These are phyloP conservation scores for Celastrina argiolus DNA, from an alignment of 2,888 invertebrate species.

Conservation along the genomic window DNA sequence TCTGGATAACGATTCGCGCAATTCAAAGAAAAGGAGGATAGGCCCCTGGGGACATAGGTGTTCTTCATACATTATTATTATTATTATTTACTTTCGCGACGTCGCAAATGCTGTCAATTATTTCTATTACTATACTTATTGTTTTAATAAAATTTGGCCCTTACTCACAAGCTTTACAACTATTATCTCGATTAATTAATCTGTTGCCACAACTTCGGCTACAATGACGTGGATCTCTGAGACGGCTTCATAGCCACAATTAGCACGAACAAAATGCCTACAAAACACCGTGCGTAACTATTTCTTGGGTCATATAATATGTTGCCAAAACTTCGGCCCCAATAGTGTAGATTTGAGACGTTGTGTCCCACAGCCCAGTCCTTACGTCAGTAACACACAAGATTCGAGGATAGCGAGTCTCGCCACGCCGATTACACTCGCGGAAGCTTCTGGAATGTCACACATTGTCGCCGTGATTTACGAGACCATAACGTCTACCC, in stretches of 20 bases:
- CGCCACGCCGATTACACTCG: conserved; percentile 15
- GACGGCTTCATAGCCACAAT: no score
- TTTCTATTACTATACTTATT: no score
- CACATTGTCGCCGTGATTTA: conserved; percentile 19
- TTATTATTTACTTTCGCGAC: no score
- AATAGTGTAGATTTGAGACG: neutral
- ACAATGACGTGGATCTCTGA: no score
- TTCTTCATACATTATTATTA: neutral
- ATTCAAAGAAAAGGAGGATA: neutral
- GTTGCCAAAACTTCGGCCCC: neutral
- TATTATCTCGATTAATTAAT: no score
- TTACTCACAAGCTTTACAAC: no score
- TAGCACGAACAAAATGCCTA: no score
- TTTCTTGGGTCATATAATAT: no score
- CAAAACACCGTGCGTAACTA: no score
- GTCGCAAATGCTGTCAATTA: no score
- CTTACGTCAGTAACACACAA: conserved; percentile 2
- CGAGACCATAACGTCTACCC: conserved; percentile 2
- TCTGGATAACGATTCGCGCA: conserved; percentile 18
- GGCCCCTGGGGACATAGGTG: neutral
- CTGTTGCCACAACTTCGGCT: no score
- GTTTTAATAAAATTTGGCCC: no score
- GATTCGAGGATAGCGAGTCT: conserved; percentile 17
- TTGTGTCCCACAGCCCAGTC: neutral
- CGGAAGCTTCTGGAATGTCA: conserved; percentile 14